Evolutionary conservation across 2,797 vertebrate genomes (phyloP), one percentile per base, ranked within the genome.

Genomic region (Ataeniobius toweri): DNA sequence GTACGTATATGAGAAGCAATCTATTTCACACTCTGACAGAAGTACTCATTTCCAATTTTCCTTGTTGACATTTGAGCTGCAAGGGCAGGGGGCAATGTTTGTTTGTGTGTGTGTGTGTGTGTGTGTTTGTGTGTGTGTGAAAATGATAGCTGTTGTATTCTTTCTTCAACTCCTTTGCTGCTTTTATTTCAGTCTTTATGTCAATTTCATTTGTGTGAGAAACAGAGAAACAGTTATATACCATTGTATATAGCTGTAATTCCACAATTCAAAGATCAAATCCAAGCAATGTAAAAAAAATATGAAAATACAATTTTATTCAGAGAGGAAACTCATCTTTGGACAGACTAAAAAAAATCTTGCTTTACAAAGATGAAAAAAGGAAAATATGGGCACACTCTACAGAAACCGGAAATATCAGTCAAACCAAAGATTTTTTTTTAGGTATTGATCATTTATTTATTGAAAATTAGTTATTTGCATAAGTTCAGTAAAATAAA

Each of bases 21-120:
- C 92, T 95, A 95, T 94, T 95, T 94, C 90, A 94, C 94, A 94
- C 91, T 91, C 80, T 90, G 85, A 88, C 91, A 91, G 92, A 94
- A 95, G 94, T 92, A 94, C 92, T 94, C 89, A 88, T 95, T 94
- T 93, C 91, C 92, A 86, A 91, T 93, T 93, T 91, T 86, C 89
- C 89, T 92, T 91, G 93, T 94, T 95, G 94, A 95, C 93, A 93
- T 92, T 94, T 93, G 86, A 94, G 92, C 85, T 77, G 44, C 65
- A 74, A 83, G 79, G 74, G 80, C 69, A 71, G 82, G 44, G 80
- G 76, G 83, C 61, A 74, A 18, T 78, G 85, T 85, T 71, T 86
- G 85, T 75, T 48, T 78, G 71, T 77, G 0, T 84, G 56, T 61
- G 10, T 75, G 50, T 79, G 68, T 75, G 75, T 36, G 36, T 36